Evolutionary conservation across 2,888 invertebrate genomes (phyloP).

Genomic region (Eupsilia transversa): DNA sequence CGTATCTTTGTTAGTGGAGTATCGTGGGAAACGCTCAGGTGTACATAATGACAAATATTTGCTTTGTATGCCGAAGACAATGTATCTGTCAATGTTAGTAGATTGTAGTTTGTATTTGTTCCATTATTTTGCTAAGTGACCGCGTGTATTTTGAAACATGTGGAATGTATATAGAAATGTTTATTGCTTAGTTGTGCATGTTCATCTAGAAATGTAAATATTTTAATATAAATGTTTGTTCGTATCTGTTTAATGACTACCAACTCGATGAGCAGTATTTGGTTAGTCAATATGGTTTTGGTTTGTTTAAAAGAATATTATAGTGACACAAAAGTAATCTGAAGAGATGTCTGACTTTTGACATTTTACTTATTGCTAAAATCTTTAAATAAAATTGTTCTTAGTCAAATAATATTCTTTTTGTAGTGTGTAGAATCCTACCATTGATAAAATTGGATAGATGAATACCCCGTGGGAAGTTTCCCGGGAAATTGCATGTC

Average conservation of each 20-base stretch:
- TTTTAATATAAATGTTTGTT: conserved; percentile 8
- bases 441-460: not conserved
- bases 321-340: not conserved
- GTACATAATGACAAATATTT: conserved; percentile 46
- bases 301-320: not conserved
- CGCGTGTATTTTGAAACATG: conserved; percentile 14
- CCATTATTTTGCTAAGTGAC: conserved; percentile 18
- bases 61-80: conserved; percentile 55
- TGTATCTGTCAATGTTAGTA: conserved; percentile 37
- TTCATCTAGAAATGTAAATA: conserved; percentile 33
- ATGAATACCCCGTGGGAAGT: not conserved
- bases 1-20: conserved; percentile 15
- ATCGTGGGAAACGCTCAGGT: conserved; percentile 54
- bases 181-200: conserved; percentile 28
- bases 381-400: not conserved
- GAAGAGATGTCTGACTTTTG: not conserved
- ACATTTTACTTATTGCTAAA: not conserved
- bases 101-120: conserved; percentile 28
- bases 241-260: not conserved
- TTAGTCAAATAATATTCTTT: conserved; percentile 8
- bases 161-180: conserved; percentile 20
- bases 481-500: conserved; percentile 32
- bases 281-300: not conserved
- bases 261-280: not conserved
- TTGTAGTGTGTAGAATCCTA: not conserved